Conservation (phyloP, 2,888 invertebrate species). For the Empis stercorea region DNA sequence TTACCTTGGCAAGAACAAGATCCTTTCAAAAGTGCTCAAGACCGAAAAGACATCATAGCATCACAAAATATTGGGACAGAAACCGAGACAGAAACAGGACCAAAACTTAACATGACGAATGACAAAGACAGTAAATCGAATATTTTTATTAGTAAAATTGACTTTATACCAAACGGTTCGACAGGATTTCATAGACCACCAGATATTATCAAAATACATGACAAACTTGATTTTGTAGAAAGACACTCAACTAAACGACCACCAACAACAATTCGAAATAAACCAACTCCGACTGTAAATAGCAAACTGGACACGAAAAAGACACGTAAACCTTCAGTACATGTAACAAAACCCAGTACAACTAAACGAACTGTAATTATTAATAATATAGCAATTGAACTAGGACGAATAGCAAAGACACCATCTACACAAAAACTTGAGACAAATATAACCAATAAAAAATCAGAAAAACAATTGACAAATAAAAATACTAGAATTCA, state of each 20-base stretch:
- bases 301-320: slow-evolving; percentile 27
- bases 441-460: not conserved
- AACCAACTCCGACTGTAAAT: slow-evolving; percentile 19
- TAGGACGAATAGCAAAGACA: slow-evolving; percentile 19
- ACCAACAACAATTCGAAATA: slow-evolving; percentile 28
- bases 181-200: slow-evolving; percentile 22
- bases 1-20: slow-evolving; percentile 34
- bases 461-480: not conserved
- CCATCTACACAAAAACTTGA: slow-evolving; percentile 3
- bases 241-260: slow-evolving; percentile 33
- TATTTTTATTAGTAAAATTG: slow-evolving; percentile 11
- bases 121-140: slow-evolving; percentile 25
- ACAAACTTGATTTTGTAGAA: slow-evolving; percentile 44
- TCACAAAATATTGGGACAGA: slow-evolving; percentile 2
- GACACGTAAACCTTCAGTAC: slow-evolving; percentile 6
- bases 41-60: slow-evolving; percentile 5
- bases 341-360: slow-evolving; percentile 9
- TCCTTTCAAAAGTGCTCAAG: slow-evolving; percentile 19
- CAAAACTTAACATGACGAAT: slow-evolving; percentile 17
- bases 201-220: slow-evolving; percentile 37
- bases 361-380: slow-evolving; percentile 26
- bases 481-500: not conserved
- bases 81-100: slow-evolving; percentile 14
- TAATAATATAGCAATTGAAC: slow-evolving; percentile 29
- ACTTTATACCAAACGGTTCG: slow-evolving; percentile 21